A percentile compares a stretch with the other conserved stretches of the same genome.
phyloP scores from a whole-genome alignment of 2,113 vertebrate genomes.

The Balaeniceps rex region DNA sequence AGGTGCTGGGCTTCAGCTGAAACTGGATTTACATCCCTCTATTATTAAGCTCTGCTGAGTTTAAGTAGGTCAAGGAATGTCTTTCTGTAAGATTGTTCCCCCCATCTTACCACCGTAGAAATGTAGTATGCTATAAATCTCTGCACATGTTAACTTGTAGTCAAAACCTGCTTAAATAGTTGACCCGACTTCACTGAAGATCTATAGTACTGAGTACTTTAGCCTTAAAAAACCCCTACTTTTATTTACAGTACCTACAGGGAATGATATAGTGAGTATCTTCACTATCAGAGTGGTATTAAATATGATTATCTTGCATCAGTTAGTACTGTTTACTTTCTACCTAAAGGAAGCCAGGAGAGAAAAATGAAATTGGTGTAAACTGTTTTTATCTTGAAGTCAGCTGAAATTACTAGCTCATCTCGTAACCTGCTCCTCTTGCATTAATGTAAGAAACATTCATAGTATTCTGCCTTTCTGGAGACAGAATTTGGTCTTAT shows the following conservation, averaged over 20 bases:
- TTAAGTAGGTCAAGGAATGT: conserved; percentile 32
- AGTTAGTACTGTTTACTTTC: neutral
- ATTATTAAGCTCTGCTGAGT: neutral
- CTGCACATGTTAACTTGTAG: conserved; percentile 26
- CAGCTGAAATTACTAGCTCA: neutral
- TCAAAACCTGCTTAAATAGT: conserved; percentile 7
- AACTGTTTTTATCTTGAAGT: neutral
- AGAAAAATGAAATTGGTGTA: neutral
- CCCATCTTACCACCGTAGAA: neutral
- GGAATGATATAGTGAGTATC: neutral
- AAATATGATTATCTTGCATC: neutral
- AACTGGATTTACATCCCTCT: neutral
- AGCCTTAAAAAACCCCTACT: conserved; percentile 4
- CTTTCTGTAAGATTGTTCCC: conserved; percentile 6
- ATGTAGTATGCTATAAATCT: neutral
- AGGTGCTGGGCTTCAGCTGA: neutral
- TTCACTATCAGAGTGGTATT: neutral
- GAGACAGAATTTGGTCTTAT: neutral
- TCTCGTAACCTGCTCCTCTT: neutral
- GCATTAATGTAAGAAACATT: neutral
- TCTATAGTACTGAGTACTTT: conserved; percentile 4
- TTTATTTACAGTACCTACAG: neutral
- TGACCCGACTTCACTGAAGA: conserved; percentile 2
- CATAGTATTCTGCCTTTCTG: neutral
- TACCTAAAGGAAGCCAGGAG: neutral